Percentiles rank a stretch among this genome's conserved stretches.
Evolutionary conservation across 2,888 invertebrate species (phyloP).

Genomic region (Sphaerophoria taeniata): DNA sequence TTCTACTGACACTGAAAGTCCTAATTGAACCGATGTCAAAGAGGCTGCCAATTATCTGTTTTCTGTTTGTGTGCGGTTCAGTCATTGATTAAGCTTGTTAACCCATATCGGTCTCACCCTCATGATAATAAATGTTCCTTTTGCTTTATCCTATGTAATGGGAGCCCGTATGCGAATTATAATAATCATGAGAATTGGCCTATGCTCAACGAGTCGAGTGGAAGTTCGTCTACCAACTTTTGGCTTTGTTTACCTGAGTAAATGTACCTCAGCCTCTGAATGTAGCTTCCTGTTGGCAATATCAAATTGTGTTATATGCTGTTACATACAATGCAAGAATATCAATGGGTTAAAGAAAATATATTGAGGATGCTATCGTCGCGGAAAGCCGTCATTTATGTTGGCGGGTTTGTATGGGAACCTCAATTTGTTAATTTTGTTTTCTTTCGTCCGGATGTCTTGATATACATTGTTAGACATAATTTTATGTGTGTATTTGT

Average conservation of each 20-base stretch:
- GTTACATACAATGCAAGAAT: constrained; percentile 41
- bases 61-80: constrained; percentile 11
- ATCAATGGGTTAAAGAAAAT: constrained; percentile 31
- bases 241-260: constrained; percentile 9
- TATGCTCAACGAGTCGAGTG: constrained; percentile 54
- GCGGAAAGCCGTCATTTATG: too few species aligned
- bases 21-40: constrained; percentile 27
- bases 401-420: background rate
- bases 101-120: constrained; percentile 7
- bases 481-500: constrained; percentile 23
- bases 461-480: constrained; percentile 47
- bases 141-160: background rate
- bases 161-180: constrained; percentile 27
- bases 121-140: background rate
- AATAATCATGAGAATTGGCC: constrained; percentile 43
- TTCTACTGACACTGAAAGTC: constrained; percentile 1
- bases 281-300: background rate
- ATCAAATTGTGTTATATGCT: constrained; percentile 10
- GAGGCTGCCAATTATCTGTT: constrained; percentile 35
- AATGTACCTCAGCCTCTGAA: background rate
- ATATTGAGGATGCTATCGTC: background rate
- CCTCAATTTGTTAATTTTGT: constrained; percentile 28
- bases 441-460: background rate
- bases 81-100: constrained; percentile 56
- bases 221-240: constrained; percentile 8